Evolutionary conservation across 2,113 vertebrate species (phyloP).

Genomic region (Zosterops pallidus): DNA sequence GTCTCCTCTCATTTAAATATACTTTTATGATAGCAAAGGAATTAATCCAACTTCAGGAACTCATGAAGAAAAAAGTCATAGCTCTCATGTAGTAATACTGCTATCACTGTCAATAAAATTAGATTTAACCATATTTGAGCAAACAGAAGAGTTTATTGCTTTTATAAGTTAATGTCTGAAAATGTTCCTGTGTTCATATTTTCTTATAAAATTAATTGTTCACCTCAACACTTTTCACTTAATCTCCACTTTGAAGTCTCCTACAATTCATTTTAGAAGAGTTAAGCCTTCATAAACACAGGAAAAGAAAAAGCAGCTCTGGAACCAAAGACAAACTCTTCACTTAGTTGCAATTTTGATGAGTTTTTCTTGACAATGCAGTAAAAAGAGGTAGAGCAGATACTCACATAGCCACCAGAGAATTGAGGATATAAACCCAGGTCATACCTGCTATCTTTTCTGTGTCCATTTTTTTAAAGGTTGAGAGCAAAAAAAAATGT

Average conservation of each 20-base stretch:
- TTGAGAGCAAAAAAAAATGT: neutral
- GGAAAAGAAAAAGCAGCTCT: neutral
- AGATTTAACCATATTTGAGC: neutral
- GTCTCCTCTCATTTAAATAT: neutral
- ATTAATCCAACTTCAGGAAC: neutral
- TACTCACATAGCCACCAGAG: neutral
- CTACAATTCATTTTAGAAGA: neutral
- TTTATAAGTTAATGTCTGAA: neutral
- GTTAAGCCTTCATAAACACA: neutral
- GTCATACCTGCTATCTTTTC: neutral
- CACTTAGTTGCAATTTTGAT: neutral
- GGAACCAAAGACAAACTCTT: neutral
- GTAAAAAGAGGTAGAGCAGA: neutral
- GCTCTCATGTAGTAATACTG: neutral
- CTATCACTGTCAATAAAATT: neutral
- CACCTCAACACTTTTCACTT: neutral
- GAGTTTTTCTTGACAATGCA: neutral
- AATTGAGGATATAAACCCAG: neutral
- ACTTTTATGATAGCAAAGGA: neutral
- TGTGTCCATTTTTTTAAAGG: neutral
- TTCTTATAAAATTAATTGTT: neutral
- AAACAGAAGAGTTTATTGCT: neutral
- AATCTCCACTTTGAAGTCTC: neutral
- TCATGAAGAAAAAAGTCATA: neutral
- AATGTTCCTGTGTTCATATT: neutral